Evolutionary conservation across 2,888 invertebrate species (phyloP), one percentile per base, ranked within the genome.

Genomic region (Apotomis betuletana): DNA sequence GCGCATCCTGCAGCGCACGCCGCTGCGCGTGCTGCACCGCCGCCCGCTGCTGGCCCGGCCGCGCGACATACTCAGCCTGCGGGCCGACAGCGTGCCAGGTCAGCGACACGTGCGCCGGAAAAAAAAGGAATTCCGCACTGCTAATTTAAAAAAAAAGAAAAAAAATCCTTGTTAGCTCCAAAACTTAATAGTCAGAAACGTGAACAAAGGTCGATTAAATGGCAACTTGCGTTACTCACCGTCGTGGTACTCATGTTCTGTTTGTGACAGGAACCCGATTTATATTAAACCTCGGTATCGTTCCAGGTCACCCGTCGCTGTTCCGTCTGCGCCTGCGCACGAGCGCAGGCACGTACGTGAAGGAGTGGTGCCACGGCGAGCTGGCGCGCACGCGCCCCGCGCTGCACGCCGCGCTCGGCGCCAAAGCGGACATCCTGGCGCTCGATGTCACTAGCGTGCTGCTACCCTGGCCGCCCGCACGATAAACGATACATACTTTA

Each of bases 361-460:
- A 99, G 90, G 99, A 99, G 93, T 97, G 99, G 93, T 97, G 98
- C 27, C 98, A 99, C 90, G 98, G 99, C 3, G 99, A 99, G 92
- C 97, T 99, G 85, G 97, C 97, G 1, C 94, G 99, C 77, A 98
- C 98, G 0, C 86, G 84, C 9, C 99, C 99, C 0, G 96, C 95
- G 80, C 90, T 99, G 41, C 90, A 95, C 0, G 94, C 95, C 27
- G 90, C 98, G 57, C 90, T 98, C 52, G 94, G 94, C 0, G 95
- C 95, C 0, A 91, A 94, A 44, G 95, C 97, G 5, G 99, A 99
- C 87, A 97, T 99, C 78, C 91, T 98, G n/a, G 97, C 98, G 51
- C 91, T 99, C 5, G 99, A 99, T 92, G 99, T 99, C 3, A 94
- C 95, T 67, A 94, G 93, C 27, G 96, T 97, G 51, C 96, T 96